Evolutionary conservation across 2,888 invertebrate species (phyloP).

Genomic region (Aphodius sticticus): DNA sequence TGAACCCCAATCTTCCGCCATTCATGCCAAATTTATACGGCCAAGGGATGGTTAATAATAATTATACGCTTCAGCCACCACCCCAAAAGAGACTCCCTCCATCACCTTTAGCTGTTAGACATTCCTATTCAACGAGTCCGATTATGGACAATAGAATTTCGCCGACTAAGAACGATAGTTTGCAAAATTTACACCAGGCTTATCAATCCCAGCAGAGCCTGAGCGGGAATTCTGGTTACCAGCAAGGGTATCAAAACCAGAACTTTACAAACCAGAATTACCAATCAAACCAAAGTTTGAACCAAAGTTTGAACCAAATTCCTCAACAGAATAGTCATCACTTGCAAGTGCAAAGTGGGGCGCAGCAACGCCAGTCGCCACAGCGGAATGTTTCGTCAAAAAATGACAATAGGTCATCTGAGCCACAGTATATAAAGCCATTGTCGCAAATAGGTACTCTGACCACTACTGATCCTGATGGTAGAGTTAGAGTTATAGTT

Average conservation of each 20-base stretch:
- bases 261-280: conserved; percentile 34
- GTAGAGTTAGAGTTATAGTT: conserved; percentile 69
- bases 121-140: conserved; percentile 52
- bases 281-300: conserved; percentile 30
- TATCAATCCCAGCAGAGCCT: conserved; percentile 43
- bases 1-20: conserved; percentile 46
- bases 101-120: conserved; percentile 52
- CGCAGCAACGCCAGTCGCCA: conserved; percentile 38
- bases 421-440: conserved; percentile 71
- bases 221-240: conserved; percentile 31
- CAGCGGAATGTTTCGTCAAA: conserved; percentile 33
- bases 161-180: conserved; percentile 51
- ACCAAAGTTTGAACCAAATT: conserved; percentile 31
- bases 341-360: conserved; percentile 39
- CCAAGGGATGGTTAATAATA: conserved; percentile 51
- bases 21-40: conserved; percentile 48
- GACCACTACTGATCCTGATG: conserved; percentile 69
- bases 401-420: conserved; percentile 33
- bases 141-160: conserved; percentile 49
- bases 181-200: conserved; percentile 32
- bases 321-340: conserved; percentile 40
- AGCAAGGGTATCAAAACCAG: conserved; percentile 22
- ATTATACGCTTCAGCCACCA: conserved; percentile 55
- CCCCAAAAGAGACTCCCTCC: conserved; percentile 55
- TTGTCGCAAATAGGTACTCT: conserved; percentile 70